These are phyloP conservation scores for Cottoperca gobio DNA, from an alignment of 2,797 vertebrate species.

Conservation along the genomic window DNA sequence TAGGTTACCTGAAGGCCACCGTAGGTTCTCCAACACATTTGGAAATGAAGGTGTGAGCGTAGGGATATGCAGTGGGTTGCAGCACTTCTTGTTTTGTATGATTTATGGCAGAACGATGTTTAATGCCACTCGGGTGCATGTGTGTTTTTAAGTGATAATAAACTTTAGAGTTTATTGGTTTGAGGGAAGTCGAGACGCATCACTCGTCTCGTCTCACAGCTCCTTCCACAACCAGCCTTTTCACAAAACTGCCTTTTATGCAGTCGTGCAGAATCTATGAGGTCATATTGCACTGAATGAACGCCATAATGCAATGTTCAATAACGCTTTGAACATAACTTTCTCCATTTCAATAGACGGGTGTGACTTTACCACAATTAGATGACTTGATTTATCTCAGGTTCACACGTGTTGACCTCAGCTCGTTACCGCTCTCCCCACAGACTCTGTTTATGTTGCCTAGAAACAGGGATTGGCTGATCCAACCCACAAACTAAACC, in stretches of 20 bases:
- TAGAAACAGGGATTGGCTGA: conserved; percentile 31
- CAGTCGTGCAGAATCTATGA: neutral
- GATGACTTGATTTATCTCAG: conserved; percentile 10
- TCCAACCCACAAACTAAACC: conserved; percentile 11
- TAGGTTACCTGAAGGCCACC: no score
- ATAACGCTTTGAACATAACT: neutral
- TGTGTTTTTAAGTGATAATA: neutral
- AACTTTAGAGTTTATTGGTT: neutral
- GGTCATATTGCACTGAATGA: neutral
- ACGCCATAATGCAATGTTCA: neutral
- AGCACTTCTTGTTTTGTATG: neutral
- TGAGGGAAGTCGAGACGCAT: neutral
- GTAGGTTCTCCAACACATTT: no score
- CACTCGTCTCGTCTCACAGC: neutral
- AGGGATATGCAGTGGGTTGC: no score
- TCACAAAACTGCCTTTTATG: neutral
- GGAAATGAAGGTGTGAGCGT: no score
- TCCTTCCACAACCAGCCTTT: neutral
- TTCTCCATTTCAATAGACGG: neutral
- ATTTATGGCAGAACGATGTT: neutral
- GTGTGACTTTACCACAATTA: neutral
- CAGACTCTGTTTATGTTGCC: conserved; percentile 43
- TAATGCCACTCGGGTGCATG: no score
- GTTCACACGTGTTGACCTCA: conserved; percentile 28
- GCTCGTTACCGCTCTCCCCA: neutral